A percentile compares a stretch with the other conserved stretches of the same genome.
phyloP scores from a whole-genome alignment of 2,888 invertebrate species.

The Phyllotreta cruciferae region DNA sequence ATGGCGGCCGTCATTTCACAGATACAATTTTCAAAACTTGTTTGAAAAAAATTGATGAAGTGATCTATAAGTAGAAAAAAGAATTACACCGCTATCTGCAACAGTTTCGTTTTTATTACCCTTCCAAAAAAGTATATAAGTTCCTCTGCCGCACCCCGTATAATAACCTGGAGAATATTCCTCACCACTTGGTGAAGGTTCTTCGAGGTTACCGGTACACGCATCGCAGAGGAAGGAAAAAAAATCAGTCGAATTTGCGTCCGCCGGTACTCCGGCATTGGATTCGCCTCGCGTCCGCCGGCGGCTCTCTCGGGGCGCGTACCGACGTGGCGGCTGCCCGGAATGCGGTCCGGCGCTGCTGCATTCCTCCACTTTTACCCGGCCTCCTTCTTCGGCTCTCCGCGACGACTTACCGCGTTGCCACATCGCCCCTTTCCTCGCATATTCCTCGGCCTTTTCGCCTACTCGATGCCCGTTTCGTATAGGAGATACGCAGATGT shows the following conservation, averaged over 20 bases:
- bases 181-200: too few relatives aligned
- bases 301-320: constrained; percentile 34
- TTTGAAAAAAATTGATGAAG: too few relatives aligned
- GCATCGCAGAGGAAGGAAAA: neutral
- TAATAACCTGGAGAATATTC: too few relatives aligned
- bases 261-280: constrained; percentile 19
- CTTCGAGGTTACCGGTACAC: neutral
- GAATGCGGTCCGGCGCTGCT: constrained; percentile 58
- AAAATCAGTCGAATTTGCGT: constrained; percentile 15
- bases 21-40: too few relatives aligned
- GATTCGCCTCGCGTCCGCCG: constrained; percentile 38
- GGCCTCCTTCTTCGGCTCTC: constrained; percentile 38
- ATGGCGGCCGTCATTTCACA: too few relatives aligned
- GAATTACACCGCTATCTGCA: too few relatives aligned
- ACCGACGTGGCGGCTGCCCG: constrained; percentile 44
- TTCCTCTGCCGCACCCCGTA: too few relatives aligned
- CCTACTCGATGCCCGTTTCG: too few relatives aligned
- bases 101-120: too few relatives aligned
- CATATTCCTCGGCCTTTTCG: neutral
- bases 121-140: too few relatives aligned
- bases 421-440: neutral
- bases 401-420: constrained; percentile 11
- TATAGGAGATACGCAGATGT: neutral
- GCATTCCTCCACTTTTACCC: constrained; percentile 53
- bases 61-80: too few relatives aligned